Base-by-base conservation (phyloP, 2,797 vertebrate species). In the Pangasius mekongensis region DNA sequence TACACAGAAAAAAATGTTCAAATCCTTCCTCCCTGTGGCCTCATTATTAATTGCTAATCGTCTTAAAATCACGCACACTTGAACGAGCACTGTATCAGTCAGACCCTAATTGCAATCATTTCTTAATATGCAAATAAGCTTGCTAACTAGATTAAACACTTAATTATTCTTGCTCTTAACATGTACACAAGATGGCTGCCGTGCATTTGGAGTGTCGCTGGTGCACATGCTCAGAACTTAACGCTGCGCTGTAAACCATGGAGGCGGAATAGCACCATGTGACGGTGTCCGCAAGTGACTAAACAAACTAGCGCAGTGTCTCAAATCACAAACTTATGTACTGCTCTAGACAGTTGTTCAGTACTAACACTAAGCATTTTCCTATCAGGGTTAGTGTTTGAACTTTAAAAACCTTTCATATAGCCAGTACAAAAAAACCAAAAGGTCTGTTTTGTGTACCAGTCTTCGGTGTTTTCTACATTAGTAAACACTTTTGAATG, bases 81-180 rank as follows among this genome's bases (percentile, higher is more conserved):
- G 13, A 82, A 2, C 18, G 5, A 62, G 24, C 36, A 43, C 8
- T 11, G 54, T 33, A 11, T 36, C 20, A 58, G 30, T 52, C 58
- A n/a, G 27, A 47, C 14, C 7, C 0, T 83, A 83, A 83, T 83
- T 47, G 60, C 60, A 64, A 13, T 83, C 39, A 47, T 30, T 83
- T 82, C 6, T 27, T 62, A 30, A 82, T n/a, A 83, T 47, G 58
- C 27, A 83, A 83, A 64, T 81, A 24, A 81, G 78, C 80, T 7
- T 33, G 49, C 24, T 47, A 49, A 76, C 10, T 39, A 73, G 36
- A 73, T 8, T 66, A 66, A 66, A 69, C 14, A 36, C 14, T 24
- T 3, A 22, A 43, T 24, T 73, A 73, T 24, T 8, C 5, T 77
- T 77, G 73, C 43, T n/a, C 5, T 76, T 49, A 52, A n/a, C 47